These are phyloP conservation scores for Drosophila koepferae DNA, from an alignment of 2,888 invertebrate species.

Conservation along the genomic window DNA sequence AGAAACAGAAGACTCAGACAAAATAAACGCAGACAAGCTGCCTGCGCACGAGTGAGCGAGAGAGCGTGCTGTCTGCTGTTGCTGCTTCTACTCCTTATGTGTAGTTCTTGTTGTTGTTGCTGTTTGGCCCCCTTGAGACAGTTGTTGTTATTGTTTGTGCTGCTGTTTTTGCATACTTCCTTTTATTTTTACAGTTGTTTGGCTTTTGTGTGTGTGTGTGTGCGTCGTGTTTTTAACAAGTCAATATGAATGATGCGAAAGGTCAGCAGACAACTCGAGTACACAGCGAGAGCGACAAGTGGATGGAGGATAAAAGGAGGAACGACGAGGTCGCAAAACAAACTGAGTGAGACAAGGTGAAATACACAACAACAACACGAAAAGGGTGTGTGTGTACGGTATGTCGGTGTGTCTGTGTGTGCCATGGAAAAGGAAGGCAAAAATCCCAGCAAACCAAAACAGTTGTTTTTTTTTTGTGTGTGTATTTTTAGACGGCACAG, in stretches of 20 bases:
- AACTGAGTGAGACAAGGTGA: slow-evolving; percentile 53
- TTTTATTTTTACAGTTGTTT: slow-evolving; percentile 38
- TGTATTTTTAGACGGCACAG: slow-evolving; percentile 33
- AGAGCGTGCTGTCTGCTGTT: slow-evolving; percentile 41
- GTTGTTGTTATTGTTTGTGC: slow-evolving; percentile 38
- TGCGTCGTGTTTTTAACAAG: slow-evolving; percentile 70
- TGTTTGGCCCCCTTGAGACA: slow-evolving; percentile 64
- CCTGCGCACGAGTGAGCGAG: slow-evolving; percentile 20
- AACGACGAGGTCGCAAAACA: slow-evolving; percentile 43
- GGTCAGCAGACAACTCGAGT: slow-evolving; percentile 72
- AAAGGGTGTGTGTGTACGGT: slow-evolving; percentile 27
- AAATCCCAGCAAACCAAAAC: slow-evolving; percentile 44
- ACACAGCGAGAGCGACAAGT: slow-evolving; percentile 48
- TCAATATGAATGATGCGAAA: slow-evolving; percentile 77
- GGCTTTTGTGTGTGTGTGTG: slow-evolving; percentile 47
- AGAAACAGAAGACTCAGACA: slow-evolving; percentile 37
- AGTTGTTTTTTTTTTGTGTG: slow-evolving; percentile 3
- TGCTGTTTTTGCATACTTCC: slow-evolving; percentile 46
- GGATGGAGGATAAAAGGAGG: slow-evolving; percentile 12
- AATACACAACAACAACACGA: slow-evolving; percentile 55
- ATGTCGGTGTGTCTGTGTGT: slow-evolving; percentile 4
- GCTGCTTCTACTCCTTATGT: slow-evolving; percentile 18
- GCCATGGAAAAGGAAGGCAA: slow-evolving; percentile 22
- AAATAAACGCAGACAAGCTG: slow-evolving; percentile 20
- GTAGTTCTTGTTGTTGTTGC: slow-evolving; percentile 31